Evolutionary conservation across 2,888 invertebrate genomes (phyloP).

Genomic region (Heteropelma amictum): DNA sequence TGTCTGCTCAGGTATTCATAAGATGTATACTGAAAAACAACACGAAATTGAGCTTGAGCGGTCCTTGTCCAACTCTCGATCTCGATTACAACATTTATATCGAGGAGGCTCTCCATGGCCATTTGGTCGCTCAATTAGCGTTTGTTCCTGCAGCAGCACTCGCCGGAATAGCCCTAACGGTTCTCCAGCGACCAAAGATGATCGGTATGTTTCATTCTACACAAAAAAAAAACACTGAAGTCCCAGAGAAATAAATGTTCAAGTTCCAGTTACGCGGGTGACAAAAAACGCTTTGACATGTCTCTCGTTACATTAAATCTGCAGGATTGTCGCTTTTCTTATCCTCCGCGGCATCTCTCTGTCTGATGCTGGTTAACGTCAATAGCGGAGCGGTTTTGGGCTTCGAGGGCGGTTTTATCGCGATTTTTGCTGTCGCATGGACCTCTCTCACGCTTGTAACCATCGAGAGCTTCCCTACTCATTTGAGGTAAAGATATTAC

Average conservation of each 20-base stretch:
- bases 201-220: constrained; percentile 71
- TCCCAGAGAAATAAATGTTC: neutral
- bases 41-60: constrained; percentile 77
- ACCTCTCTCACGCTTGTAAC: constrained; percentile 78
- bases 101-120: constrained; percentile 79
- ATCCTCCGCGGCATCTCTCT: constrained; percentile 75
- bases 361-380: constrained; percentile 76
- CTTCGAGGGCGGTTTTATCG: constrained; percentile 78
- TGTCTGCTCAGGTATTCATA: constrained; percentile 80
- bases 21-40: constrained; percentile 81
- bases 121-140: constrained; percentile 78
- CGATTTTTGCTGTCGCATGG: constrained; percentile 78
- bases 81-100: constrained; percentile 82
- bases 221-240: no score
- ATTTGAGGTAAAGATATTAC: constrained; percentile 73
- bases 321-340: constrained; percentile 77
- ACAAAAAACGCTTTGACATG: no score
- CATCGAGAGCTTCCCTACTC: constrained; percentile 78
- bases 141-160: constrained; percentile 77
- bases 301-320: constrained; percentile 20
- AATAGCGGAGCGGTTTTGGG: constrained; percentile 76
- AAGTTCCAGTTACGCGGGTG: no score
- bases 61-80: constrained; percentile 78
- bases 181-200: constrained; percentile 76
- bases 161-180: constrained; percentile 76